Evolutionary conservation across 2,113 vertebrate genomes (phyloP).

Genomic region (Chelonoidis abingdonii): DNA sequence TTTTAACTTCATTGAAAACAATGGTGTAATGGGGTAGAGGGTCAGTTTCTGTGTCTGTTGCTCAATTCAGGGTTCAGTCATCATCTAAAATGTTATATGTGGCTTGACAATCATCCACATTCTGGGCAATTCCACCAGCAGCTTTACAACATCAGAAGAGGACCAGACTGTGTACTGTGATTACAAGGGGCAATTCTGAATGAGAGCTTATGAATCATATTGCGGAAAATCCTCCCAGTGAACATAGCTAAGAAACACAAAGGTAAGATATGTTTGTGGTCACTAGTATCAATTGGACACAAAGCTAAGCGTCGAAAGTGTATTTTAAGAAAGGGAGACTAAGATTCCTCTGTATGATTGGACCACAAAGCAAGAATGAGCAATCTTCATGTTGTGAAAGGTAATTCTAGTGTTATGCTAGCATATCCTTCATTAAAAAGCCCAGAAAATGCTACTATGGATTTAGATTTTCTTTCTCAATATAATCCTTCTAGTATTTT

Average conservation of each 20-base stretch:
- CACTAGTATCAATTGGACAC: neutral
- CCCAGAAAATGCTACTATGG: neutral
- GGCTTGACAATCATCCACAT: neutral
- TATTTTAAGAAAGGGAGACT: too few relatives aligned
- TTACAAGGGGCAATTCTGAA: neutral
- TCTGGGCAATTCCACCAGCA: neutral
- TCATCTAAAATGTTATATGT: neutral
- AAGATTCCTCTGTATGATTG: neutral
- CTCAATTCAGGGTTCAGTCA: too few relatives aligned
- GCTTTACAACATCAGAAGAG: neutral
- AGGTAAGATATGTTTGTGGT: neutral
- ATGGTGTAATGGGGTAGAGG: neutral
- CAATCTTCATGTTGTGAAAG: neutral
- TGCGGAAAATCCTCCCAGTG: neutral
- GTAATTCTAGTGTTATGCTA: neutral
- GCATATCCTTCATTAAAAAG: neutral
- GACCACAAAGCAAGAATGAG: neutral
- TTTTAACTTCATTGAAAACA: neutral
- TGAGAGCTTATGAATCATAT: neutral
- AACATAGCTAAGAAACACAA: neutral
- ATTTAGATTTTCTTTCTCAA: neutral
- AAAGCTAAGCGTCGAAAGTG: too few relatives aligned
- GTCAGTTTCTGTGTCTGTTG: too few relatives aligned
- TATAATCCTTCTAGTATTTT: neutral
- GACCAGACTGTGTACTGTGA: neutral